phyloP scores from a whole-genome alignment of 2,113 vertebrate species.

The Grammomys dolichurus region DNA sequence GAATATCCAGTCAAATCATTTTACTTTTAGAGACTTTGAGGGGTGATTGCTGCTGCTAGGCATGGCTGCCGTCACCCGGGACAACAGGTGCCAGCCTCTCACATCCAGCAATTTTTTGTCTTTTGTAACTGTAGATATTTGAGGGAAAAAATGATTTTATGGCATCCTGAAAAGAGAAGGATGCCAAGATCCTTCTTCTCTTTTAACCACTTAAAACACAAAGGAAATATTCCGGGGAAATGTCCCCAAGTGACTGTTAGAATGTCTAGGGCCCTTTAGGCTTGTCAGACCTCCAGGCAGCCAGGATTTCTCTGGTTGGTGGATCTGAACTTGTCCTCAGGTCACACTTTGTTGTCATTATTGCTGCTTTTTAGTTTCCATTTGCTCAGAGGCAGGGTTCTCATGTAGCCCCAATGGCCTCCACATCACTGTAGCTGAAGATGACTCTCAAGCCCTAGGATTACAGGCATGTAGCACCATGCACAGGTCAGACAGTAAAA shows the following conservation, averaged over 20 bases:
- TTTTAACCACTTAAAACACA: not conserved
- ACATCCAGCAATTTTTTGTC: not conserved
- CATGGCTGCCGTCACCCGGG: not conserved
- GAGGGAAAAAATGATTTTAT: not conserved
- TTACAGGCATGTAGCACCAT: too few species aligned
- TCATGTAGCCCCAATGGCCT: not conserved
- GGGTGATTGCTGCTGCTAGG: not conserved
- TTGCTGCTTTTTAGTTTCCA: not conserved
- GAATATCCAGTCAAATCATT: not conserved
- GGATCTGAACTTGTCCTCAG: not conserved
- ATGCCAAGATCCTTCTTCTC: not conserved
- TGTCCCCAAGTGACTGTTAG: not conserved
- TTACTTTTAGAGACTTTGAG: not conserved
- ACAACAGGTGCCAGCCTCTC: not conserved
- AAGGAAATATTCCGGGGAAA: not conserved
- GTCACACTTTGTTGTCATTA: not conserved
- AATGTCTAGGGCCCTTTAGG: not conserved
- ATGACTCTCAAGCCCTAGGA: not conserved
- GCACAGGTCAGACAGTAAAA: not conserved
- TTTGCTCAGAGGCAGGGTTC: not conserved
- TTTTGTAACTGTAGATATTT: not conserved
- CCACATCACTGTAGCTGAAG: not conserved
- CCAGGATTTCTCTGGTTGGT: not conserved
- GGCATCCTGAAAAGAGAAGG: not conserved
- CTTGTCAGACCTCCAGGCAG: not conserved